Evolutionary conservation across 2,797 vertebrate genomes (phyloP).

Genomic region (Chromis chromis): DNA sequence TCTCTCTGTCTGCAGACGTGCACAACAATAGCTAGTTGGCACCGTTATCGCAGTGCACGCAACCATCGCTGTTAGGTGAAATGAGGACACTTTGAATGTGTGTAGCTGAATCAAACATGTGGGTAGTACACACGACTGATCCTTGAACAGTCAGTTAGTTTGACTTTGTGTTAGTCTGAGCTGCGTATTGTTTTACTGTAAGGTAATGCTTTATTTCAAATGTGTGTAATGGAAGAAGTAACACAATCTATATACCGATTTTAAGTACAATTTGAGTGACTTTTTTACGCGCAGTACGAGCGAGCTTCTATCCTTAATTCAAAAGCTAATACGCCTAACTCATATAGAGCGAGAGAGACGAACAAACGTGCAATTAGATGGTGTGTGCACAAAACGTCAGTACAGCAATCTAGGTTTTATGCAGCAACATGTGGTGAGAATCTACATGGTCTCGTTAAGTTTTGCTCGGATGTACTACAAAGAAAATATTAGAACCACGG

Average conservation of each 20-base stretch:
- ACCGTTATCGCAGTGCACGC: not conserved
- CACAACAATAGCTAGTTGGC: constrained; percentile 7
- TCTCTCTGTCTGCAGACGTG: not conserved
- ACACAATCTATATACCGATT: too few relatives aligned
- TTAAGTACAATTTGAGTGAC: too few relatives aligned
- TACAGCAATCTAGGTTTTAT: constrained; percentile 1
- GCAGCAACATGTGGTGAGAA: constrained; percentile 39
- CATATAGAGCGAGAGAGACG: not conserved
- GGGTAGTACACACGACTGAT: too few relatives aligned
- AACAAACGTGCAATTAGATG: not conserved
- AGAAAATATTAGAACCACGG: constrained; percentile 27
- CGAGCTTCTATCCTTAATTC: not conserved
- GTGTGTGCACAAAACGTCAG: not conserved
- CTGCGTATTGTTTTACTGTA: not conserved
- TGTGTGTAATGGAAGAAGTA: too few relatives aligned
- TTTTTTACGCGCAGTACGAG: too few relatives aligned
- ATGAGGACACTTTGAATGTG: not conserved
- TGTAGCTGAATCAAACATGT: not conserved
- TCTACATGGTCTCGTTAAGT: constrained; percentile 7
- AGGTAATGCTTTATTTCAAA: not conserved
- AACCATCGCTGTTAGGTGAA: not conserved
- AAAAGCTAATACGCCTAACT: too few relatives aligned
- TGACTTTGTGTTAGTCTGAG: not conserved
- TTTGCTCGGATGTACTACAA: constrained; percentile 20
- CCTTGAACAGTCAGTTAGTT: not conserved